phyloP scores from a whole-genome alignment of 2,797 vertebrate genomes.

The Myotis myotis region DNA sequence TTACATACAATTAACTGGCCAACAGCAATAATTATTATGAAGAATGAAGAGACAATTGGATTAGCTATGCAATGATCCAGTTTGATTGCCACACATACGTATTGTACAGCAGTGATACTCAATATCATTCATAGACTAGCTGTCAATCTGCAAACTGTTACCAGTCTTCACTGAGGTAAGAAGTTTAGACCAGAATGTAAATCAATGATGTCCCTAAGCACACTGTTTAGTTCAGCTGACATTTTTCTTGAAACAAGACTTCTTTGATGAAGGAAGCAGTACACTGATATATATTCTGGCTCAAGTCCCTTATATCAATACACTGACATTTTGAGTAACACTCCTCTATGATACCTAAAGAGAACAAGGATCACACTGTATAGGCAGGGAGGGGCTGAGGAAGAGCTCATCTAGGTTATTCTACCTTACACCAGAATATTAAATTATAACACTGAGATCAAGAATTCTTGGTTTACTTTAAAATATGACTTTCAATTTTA shows the following conservation, averaged over 20 bases:
- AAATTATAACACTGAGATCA: neutral
- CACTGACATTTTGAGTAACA: neutral
- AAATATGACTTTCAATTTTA: constrained; percentile 15
- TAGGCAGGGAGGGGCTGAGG: too few species aligned
- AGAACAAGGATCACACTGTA: neutral
- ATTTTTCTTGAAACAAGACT: neutral
- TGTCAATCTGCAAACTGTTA: neutral
- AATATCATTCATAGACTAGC: neutral
- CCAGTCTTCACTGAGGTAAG: neutral
- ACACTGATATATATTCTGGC: neutral
- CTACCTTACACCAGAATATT: neutral
- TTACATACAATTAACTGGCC: neutral
- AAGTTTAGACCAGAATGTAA: neutral
- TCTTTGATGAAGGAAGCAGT: neutral
- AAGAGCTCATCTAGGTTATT: neutral
- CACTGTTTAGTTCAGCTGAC: neutral
- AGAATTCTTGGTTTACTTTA: constrained; percentile 3
- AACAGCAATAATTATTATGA: neutral
- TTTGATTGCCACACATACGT: neutral
- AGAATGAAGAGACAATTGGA: neutral
- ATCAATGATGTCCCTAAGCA: neutral
- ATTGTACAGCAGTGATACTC: neutral
- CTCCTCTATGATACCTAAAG: neutral
- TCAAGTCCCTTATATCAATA: neutral
- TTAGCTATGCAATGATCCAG: neutral